These are phyloP conservation scores for Eonycteris spelaea DNA, from an alignment of 2,113 vertebrate species.

Conservation along the genomic window DNA sequence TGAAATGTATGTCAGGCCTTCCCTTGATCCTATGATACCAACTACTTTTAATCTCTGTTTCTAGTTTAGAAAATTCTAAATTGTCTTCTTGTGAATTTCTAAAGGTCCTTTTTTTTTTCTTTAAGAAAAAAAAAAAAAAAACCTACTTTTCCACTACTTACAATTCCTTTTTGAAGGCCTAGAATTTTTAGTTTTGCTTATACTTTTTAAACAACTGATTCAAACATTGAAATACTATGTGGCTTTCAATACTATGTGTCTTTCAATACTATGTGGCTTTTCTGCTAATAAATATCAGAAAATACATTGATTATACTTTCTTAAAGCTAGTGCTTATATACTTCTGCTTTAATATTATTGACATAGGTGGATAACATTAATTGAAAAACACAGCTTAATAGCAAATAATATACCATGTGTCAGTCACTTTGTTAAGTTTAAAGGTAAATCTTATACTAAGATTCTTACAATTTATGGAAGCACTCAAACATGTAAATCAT, in stretches of 20 bases:
- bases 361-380: not conserved
- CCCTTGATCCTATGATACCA: not conserved
- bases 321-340: not conserved
- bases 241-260: not conserved
- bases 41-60: not conserved
- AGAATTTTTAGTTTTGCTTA: not conserved
- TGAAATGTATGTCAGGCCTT: not conserved
- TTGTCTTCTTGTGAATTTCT: not conserved
- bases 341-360: not conserved
- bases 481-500: not conserved
- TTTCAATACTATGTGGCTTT: not conserved
- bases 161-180: not conserved
- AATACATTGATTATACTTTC: not conserved
- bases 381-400: not conserved
- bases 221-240: not conserved
- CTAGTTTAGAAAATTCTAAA: not conserved
- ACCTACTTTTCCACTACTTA: not conserved
- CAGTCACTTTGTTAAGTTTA: not conserved
- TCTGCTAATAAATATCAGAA: not conserved
- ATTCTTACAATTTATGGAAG: not conserved
- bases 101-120: not conserved
- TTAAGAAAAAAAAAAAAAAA: not conserved
- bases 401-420: not conserved
- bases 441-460: not conserved
- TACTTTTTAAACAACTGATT: not conserved